Evolutionary conservation across 2,888 invertebrate genomes (phyloP).

Genomic region (Pteria penguin): DNA sequence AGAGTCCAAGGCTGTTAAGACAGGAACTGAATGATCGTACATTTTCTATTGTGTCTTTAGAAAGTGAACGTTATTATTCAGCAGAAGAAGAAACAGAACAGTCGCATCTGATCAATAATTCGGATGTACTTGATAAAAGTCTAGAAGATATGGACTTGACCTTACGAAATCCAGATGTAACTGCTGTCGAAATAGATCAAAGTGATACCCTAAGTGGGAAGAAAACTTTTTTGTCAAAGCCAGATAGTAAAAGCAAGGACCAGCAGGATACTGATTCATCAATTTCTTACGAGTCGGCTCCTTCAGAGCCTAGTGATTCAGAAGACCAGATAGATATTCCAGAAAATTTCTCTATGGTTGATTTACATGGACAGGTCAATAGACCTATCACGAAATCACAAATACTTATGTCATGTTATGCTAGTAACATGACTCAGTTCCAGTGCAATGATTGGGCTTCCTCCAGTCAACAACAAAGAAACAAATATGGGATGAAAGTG

Average conservation of each 20-base stretch:
- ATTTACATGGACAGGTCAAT: conserved; percentile 96
- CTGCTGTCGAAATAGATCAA: background rate
- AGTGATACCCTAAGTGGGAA: background rate
- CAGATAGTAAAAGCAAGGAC: background rate
- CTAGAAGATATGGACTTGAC: conserved; percentile 30
- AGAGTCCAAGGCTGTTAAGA: conserved; percentile 46
- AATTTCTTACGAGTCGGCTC: conserved; percentile 69
- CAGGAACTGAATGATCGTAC: conserved; percentile 28
- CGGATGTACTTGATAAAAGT: conserved; percentile 81
- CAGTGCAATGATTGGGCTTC: conserved; percentile 79
- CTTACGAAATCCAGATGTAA: conserved; percentile 20
- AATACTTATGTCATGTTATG: conserved; percentile 94
- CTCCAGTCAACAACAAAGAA: conserved; percentile 50
- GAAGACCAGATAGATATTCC: conserved; percentile 80
- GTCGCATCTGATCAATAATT: too few species aligned
- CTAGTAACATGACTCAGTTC: conserved; percentile 89
- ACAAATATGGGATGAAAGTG: conserved; percentile 55
- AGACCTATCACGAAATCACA: conserved; percentile 95
- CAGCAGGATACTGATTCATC: conserved; percentile 47
- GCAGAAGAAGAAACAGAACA: too few species aligned
- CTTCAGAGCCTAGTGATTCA: conserved; percentile 81
- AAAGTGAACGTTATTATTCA: conserved; percentile 91
- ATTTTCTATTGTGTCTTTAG: conserved; percentile 64
- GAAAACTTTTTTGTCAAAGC: background rate
- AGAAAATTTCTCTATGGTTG: conserved; percentile 83